Conservation (phyloP, 2,797 vertebrate species). For the Pangasius krempfi region DNA sequence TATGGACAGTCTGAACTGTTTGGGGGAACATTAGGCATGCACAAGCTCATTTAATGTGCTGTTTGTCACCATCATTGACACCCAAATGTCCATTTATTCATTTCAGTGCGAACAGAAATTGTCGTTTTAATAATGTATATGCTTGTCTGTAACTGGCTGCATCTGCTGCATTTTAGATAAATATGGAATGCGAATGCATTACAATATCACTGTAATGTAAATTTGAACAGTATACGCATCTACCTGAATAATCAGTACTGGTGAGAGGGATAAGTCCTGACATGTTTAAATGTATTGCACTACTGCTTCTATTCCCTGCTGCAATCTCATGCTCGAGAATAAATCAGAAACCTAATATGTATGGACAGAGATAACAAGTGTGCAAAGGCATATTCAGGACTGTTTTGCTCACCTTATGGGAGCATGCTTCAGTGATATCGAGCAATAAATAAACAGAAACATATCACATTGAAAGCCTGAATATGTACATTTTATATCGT, state of each 20-base stretch:
- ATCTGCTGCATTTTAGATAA: slow-evolving; percentile 61
- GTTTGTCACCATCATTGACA: slow-evolving; percentile 64
- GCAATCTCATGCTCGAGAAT: slow-evolving; percentile 1
- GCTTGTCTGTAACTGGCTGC: slow-evolving; percentile 55
- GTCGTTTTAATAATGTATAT: slow-evolving; percentile 51
- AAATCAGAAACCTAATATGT: slow-evolving; percentile 20
- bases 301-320: slow-evolving; percentile 24
- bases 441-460: slow-evolving; percentile 5
- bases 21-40: slow-evolving; percentile 58
- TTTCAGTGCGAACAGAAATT: slow-evolving; percentile 62
- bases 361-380: slow-evolving; percentile 4
- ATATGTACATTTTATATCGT: not conserved
- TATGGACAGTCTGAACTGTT: slow-evolving; percentile 60
- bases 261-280: slow-evolving; percentile 25
- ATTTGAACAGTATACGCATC: slow-evolving; percentile 47
- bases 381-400: not conserved
- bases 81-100: slow-evolving; percentile 59
- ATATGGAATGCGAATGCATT: slow-evolving; percentile 59
- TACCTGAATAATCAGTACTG: slow-evolving; percentile 38
- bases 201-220: slow-evolving; percentile 53
- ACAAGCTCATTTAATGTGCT: slow-evolving; percentile 63
- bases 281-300: slow-evolving; percentile 22
- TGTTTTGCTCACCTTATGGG: slow-evolving; percentile 10
- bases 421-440: not conserved
- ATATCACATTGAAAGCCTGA: not conserved